Evolutionary conservation across 2,113 vertebrate genomes (phyloP), one percentile per base, ranked within the genome.

Genomic region (Urocynchramus pylzowi): DNA sequence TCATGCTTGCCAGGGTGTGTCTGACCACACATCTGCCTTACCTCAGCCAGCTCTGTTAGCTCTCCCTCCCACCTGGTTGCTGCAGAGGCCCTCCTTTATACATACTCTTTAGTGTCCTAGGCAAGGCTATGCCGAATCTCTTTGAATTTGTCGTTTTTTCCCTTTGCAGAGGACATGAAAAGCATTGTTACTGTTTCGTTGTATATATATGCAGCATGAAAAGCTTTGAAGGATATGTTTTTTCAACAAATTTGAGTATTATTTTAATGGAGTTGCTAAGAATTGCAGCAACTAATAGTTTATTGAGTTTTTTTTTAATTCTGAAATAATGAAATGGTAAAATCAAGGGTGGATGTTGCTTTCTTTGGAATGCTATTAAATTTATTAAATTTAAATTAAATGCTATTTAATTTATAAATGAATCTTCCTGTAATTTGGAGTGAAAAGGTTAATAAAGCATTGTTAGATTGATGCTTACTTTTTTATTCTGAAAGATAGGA

Each of bases 251-350:
- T 30, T 30, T 42, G 44, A 70, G 10, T 75, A 19, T 78, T 47
- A 30, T n/a, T 95, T 87, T 81, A 92, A 41, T 44, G 18, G 31
- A 71, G 35, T 30, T 22, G 13, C 42, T 54, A 77, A 60, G 19
- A 84, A 84, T 70, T 87, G 28, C 19, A 75, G 24, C 47, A 94
- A 19, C 15, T 81, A 71, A 65, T 64, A 41, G 21, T 80, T 63
- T 17, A 24, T 17, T 15, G 5, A 0, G 0, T 1, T 16, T 27
- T 63, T 73, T 56, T 67, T 77, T 41, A 0, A 30, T 74, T 87
- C 24, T 82, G 24, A 31, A 70, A 10, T 64, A 3, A 16, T 54
- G 27, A 78, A 77, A 52, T 54, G 11, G 9, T 69, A 41, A 64
- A 49, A 84, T 5, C 30, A 57, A 60, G 15, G 39, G 27, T 78